Conservation (phyloP, 2,113 vertebrate species). For the Microcebus jonahi region DNA sequence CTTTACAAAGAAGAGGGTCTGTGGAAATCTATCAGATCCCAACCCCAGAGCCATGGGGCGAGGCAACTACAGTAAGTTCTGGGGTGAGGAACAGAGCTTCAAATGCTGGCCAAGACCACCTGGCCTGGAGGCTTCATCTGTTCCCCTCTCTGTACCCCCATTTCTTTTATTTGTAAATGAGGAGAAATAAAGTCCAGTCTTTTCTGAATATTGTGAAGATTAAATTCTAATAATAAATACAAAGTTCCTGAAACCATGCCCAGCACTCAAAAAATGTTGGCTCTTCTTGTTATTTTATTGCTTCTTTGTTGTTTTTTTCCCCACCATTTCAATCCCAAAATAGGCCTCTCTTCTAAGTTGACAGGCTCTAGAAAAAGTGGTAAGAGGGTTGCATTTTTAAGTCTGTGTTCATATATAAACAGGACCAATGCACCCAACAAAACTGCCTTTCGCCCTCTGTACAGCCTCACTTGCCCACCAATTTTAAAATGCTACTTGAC, state of each 20-base stretch:
- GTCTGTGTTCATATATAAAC: neutral
- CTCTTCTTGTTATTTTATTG: neutral
- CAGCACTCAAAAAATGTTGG: neutral
- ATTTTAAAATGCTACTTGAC: neutral
- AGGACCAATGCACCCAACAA: neutral
- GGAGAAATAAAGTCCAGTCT: neutral
- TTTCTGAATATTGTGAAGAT: neutral
- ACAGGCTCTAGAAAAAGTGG: neutral
- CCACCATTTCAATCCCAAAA: neutral
- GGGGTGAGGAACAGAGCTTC: neutral
- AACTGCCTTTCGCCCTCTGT: neutral
- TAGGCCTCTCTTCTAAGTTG: neutral
- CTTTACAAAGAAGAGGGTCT: neutral
- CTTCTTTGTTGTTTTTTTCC: neutral
- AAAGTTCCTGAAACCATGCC: neutral
- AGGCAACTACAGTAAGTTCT: too few species aligned
- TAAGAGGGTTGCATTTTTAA: neutral
- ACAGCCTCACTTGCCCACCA: neutral
- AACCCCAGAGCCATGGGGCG: accelerated
- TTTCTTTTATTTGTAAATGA: neutral
- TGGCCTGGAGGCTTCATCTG: too few species aligned
- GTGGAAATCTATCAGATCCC: neutral
- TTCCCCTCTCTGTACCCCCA: accelerated
- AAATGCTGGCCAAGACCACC: accelerated
- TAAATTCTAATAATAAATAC: neutral